Conservation (phyloP, 2,797 vertebrate species). For the Poliocrania exsul region DNA sequence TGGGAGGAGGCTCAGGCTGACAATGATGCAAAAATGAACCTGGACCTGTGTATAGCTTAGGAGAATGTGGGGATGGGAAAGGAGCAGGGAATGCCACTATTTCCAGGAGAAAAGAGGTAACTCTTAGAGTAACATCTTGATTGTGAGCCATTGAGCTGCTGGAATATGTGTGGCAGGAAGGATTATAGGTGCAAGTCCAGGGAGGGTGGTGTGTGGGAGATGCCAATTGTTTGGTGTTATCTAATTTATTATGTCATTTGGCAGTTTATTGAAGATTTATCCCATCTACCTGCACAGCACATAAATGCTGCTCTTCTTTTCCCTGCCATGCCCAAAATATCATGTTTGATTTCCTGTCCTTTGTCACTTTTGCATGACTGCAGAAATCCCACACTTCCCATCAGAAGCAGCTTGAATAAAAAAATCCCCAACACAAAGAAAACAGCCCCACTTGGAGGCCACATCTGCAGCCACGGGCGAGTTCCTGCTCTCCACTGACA, state of each 20-base stretch:
- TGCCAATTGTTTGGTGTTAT: background rate
- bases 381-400: background rate
- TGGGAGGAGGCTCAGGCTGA: background rate
- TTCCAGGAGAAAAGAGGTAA: background rate
- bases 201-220: background rate
- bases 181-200: fast-evolving
- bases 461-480: background rate
- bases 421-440: background rate
- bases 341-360: background rate
- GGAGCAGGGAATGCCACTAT: background rate
- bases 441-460: background rate
- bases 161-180: background rate
- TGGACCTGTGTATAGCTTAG: background rate
- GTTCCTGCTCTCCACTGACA: background rate
- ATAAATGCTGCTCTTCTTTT: background rate
- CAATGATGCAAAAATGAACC: background rate
- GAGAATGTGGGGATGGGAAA: background rate
- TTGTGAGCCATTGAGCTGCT: background rate
- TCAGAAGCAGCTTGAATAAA: background rate
- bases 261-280: background rate
- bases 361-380: background rate
- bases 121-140: fast-evolving
- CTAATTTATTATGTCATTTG: background rate
- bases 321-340: background rate
- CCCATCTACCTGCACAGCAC: background rate